phyloP scores from a whole-genome alignment of 2,888 invertebrate genomes.

The Coenonympha arcania region DNA sequence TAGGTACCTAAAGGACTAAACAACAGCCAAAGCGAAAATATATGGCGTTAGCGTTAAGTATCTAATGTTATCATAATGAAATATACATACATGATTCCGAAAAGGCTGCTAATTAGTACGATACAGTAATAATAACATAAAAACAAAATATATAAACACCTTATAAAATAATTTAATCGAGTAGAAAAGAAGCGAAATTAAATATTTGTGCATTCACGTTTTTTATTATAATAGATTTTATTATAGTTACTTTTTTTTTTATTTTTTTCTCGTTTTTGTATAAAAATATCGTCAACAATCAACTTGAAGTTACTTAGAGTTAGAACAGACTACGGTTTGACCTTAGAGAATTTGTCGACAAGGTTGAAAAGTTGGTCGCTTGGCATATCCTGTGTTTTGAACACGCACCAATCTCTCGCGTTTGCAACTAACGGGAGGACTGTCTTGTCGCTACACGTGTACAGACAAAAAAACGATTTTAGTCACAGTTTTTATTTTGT shows the following conservation, averaged over 20 bases:
- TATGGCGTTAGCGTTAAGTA: slow-evolving; percentile 46
- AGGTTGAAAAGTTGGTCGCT: slow-evolving; percentile 51
- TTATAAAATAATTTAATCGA: slow-evolving; percentile 41
- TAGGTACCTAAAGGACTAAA: slow-evolving; percentile 62
- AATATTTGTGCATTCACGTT: slow-evolving; percentile 67
- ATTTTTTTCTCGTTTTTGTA: slow-evolving; percentile 56
- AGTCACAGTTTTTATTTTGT: slow-evolving; percentile 34
- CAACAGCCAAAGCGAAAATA: slow-evolving; percentile 71
- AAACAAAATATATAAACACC: slow-evolving; percentile 68
- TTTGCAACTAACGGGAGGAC: slow-evolving; percentile 65
- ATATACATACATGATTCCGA: slow-evolving; percentile 33
- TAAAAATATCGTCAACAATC: slow-evolving; percentile 61
- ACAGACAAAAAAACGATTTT: slow-evolving; percentile 39
- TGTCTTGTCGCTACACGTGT: slow-evolving; percentile 63
- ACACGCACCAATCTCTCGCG: slow-evolving; percentile 65
- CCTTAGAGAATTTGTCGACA: slow-evolving; percentile 49
- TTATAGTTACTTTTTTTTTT: slow-evolving; percentile 56
- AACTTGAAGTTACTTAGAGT: slow-evolving; percentile 34
- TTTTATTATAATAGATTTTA: not conserved
- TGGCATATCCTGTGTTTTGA: slow-evolving; percentile 44
- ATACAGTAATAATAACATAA: slow-evolving; percentile 42
- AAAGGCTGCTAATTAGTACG: slow-evolving; percentile 48
- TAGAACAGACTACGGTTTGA: slow-evolving; percentile 48
- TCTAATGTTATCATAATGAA: slow-evolving; percentile 6
- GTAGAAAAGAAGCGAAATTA: slow-evolving; percentile 54